These are phyloP conservation scores for Microcebus griseorufus DNA, from an alignment of 2,113 vertebrate genomes.

Conservation along the genomic window DNA sequence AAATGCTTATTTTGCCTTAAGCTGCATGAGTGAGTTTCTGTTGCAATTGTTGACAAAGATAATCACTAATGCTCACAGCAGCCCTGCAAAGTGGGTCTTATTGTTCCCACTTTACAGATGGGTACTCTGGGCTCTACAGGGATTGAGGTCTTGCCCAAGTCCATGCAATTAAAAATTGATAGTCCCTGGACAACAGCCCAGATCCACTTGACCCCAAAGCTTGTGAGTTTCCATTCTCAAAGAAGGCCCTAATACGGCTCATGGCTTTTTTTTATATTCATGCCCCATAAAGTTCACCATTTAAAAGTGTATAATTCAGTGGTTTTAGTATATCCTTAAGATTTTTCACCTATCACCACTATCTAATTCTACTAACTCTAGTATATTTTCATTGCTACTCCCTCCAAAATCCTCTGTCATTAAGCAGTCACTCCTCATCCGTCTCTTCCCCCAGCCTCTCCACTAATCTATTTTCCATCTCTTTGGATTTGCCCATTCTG, in stretches of 20 bases:
- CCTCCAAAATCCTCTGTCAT: background rate
- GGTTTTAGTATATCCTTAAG: background rate
- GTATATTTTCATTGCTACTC: background rate
- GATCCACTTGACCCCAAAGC: background rate
- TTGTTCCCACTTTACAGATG: background rate
- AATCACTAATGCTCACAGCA: background rate
- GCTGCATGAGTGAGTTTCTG: background rate
- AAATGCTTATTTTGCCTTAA: background rate
- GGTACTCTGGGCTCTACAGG: background rate
- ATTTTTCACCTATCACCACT: background rate
- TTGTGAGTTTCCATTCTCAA: background rate
- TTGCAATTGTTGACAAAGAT: background rate
- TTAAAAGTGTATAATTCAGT: background rate
- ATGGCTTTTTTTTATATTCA: background rate
- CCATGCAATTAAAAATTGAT: background rate
- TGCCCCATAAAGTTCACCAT: background rate
- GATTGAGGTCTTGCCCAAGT: background rate
- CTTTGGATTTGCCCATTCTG: background rate
- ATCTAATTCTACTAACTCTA: background rate
- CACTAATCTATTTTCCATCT: background rate
- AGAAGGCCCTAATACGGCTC: background rate
- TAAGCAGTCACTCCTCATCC: too few relatives aligned
- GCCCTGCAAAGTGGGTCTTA: background rate
- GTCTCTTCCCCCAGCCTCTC: background rate
- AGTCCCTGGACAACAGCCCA: background rate